Evolutionary conservation across 2,797 vertebrate genomes (phyloP), one percentile per base, ranked within the genome.

Genomic region (Argyrosomus regius): DNA sequence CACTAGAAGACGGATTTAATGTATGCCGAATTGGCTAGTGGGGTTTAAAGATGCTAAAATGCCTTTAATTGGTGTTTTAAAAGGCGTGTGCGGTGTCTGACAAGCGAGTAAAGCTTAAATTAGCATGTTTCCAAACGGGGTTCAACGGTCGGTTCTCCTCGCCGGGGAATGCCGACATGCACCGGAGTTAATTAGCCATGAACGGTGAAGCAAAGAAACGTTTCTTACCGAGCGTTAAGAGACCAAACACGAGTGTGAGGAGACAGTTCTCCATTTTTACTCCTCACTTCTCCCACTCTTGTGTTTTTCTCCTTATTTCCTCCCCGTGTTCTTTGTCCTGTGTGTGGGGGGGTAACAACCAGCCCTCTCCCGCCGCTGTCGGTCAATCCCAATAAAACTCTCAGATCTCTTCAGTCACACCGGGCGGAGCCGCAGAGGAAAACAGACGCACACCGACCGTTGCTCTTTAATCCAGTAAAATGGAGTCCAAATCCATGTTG

Each of bases 161-260:
- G 18, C 39, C 0, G 43, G 41, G 52, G 24, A 14, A 41, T 11
- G 39, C 56, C 17, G 66, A 24, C 53, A 75, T 61, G 46, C 18
- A 71, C 43, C 8, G 6, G 80, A 90, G 85, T 89, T 91, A 83
- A 89, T 89, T 72, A 80, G 75, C 84, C 26, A 64, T 66, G 31
- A 83, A 52, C 46, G 64, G 65, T 66, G 7, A 78, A 74, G 69
- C 26, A 35, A 60, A 83, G n/a, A 80, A 41, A 41, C 43, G 77
- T 49, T 14, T 78, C 92, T 91, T 92, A 94, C 93, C 93, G 52
- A 92, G 22, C 73, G 77, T 59, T 3, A 80, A 50, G n/a, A 91
- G 1, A 54, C 78, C 67, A 9, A 86, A 76, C 9, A 52, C 57
- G 12, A 91, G 22, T 0, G 56, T 13, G 49, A 87, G 24, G n/a